phyloP scores from a whole-genome alignment of 2,113 vertebrate species.

The Vombatus ursinus region DNA sequence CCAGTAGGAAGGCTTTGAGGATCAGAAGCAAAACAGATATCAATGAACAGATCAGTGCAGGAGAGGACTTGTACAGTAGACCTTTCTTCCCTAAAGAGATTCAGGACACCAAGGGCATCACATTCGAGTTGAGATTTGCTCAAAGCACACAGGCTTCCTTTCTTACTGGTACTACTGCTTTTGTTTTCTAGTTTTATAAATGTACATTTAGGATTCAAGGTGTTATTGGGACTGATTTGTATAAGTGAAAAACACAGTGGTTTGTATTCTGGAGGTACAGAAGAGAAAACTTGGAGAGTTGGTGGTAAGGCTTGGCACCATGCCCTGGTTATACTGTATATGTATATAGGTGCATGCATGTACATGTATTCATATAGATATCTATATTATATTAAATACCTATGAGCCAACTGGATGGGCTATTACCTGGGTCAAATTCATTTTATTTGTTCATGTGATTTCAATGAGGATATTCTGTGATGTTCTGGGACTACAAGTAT shows the following conservation, averaged over 20 bases:
- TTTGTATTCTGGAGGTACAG: neutral
- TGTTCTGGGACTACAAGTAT: neutral
- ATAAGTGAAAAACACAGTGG: neutral
- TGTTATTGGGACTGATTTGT: neutral
- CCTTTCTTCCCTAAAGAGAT: neutral
- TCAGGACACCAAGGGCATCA: neutral
- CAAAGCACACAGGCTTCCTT: neutral
- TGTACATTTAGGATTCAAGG: neutral
- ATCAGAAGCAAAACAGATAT: neutral
- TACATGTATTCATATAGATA: neutral
- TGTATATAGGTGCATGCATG: neutral
- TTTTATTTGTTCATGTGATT: neutral
- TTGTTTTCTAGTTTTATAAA: neutral
- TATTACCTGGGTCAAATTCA: neutral
- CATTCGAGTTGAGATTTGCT: neutral
- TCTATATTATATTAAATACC: neutral
- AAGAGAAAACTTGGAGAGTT: neutral
- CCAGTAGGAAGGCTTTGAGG: neutral
- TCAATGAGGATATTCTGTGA: neutral
- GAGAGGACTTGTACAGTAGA: neutral
- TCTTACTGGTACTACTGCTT: neutral
- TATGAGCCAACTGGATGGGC: neutral
- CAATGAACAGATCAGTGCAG: neutral
- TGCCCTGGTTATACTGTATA: neutral
- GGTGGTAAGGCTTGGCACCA: neutral